Evolutionary conservation across 2,113 vertebrate genomes (phyloP).

Genomic region (Oreochromis tanganicae): DNA sequence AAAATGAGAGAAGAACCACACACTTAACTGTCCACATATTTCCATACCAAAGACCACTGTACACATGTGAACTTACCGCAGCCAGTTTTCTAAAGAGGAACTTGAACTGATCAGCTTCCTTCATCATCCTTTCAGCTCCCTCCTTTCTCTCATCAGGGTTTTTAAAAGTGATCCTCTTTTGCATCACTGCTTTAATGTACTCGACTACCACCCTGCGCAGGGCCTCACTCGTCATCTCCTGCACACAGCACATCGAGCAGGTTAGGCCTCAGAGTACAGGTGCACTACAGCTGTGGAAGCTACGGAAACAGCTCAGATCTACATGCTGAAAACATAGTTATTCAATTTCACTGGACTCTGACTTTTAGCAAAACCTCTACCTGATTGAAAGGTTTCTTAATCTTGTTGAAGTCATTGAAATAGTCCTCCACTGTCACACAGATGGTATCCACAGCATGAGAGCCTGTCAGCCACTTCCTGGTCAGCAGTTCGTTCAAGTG

Average conservation of each 20-base stretch:
- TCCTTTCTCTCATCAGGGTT: conserved; percentile 90
- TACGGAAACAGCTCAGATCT: background rate
- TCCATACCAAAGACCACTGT: background rate
- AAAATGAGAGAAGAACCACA: background rate
- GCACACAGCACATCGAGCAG: background rate
- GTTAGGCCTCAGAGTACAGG: background rate
- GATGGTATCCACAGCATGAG: conserved; percentile 93
- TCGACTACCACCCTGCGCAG: conserved; percentile 90
- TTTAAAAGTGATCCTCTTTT: conserved; percentile 91
- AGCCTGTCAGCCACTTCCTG: conserved; percentile 88
- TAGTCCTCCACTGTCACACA: conserved; percentile 98
- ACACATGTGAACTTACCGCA: conserved; percentile 47
- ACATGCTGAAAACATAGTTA: background rate
- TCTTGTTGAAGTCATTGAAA: conserved; percentile 95
- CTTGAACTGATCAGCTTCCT: conserved; percentile 89
- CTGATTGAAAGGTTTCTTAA: conserved; percentile 94
- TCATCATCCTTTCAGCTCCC: conserved; percentile 91
- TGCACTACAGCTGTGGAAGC: background rate
- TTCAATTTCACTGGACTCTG: background rate
- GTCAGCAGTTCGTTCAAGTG: conserved; percentile 91
- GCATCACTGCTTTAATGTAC: conserved; percentile 92
- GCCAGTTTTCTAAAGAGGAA: conserved; percentile 90
- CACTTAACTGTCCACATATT: background rate
- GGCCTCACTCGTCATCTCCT: conserved; percentile 91
- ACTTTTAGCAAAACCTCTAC: conserved; percentile 3